phyloP scores from a whole-genome alignment of 2,797 vertebrate genomes.

The Sebastolobus alascanus region DNA sequence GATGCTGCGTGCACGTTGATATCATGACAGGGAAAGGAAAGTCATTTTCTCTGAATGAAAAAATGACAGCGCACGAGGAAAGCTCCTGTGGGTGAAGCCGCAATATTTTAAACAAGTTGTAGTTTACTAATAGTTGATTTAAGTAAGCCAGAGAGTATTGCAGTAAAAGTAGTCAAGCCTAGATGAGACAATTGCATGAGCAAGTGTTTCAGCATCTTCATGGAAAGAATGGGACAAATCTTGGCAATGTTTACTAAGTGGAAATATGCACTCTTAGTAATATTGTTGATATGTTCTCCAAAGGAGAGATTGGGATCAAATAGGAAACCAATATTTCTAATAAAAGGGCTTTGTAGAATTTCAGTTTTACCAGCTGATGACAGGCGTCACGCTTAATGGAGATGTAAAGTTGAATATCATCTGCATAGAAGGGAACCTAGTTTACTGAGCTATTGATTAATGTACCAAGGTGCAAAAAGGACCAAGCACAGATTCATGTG shows the following conservation, averaged over 20 bases:
- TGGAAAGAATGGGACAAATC: not conserved
- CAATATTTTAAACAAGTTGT: not conserved
- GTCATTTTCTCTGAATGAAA: no score
- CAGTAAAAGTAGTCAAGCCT: no score
- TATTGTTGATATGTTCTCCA: not conserved
- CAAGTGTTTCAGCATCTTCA: not conserved
- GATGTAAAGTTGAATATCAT: not conserved
- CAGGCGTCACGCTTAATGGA: not conserved
- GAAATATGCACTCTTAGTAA: not conserved
- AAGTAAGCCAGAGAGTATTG: not conserved
- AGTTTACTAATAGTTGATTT: not conserved
- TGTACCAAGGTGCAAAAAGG: not conserved
- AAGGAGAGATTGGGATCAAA: conserved; percentile 1
- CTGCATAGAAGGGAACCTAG: not conserved
- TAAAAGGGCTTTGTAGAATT: not conserved
- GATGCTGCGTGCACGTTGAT: no score
- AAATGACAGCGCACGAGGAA: no score
- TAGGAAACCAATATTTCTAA: not conserved
- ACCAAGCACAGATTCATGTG: not conserved
- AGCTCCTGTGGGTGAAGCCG: no score
- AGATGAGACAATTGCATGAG: not conserved
- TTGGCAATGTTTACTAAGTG: not conserved
- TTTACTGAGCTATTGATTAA: not conserved
- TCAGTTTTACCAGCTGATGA: not conserved
- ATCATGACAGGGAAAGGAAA: no score